Base-by-base conservation (phyloP, 23 tunicate genomes). In the Ciona savignyi region DNA sequence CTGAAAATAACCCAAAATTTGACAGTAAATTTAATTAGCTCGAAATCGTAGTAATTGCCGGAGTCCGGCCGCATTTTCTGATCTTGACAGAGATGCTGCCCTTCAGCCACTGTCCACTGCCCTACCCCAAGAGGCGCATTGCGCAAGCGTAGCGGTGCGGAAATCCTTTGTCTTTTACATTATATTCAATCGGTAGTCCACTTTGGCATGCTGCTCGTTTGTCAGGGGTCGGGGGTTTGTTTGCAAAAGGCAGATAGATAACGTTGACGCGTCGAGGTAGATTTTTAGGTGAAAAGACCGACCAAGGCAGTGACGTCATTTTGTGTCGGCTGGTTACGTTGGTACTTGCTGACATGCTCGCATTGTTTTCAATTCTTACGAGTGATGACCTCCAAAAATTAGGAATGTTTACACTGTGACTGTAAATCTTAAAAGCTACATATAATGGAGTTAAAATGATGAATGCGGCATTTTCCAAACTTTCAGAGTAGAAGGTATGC, bases 1-100 rank as follows among this genome's bases (percentile, higher is more conserved):
- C 56, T 42, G 56, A 42, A 42, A 42, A 42, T 42, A 42, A 42
- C 56, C 56, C 56, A 42, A 42, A 42, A 42, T 42, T 42, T 42
- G 56, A 42, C 56, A 42, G 56, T 42, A 42, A 42, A 42, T 42
- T 42, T 42, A 42, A 42, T 42, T 42, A 42, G 56, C 56, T n/a
- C n/a, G n/a, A n/a, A n/a, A n/a, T n/a, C n/a, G n/a, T n/a, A n/a
- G n/a, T n/a, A n/a, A n/a, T 15, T 42, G 11, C 56, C 56, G 15
- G 56, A 15, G 56, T 42, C 56, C 56, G 15, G 56, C 56, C 15
- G 15, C 9, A 42, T 9, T 42, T 42, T 15, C 56, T 9, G 56
- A 42, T 15, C 56, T 9, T 42, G 15, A 42, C 56, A 15, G 9
- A 42, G 15, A 42, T 6, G 56, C 56, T 42, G 11, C 56, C 56